phyloP scores from a whole-genome alignment of 2,888 invertebrate genomes.

The Tenthredo mesomela region DNA sequence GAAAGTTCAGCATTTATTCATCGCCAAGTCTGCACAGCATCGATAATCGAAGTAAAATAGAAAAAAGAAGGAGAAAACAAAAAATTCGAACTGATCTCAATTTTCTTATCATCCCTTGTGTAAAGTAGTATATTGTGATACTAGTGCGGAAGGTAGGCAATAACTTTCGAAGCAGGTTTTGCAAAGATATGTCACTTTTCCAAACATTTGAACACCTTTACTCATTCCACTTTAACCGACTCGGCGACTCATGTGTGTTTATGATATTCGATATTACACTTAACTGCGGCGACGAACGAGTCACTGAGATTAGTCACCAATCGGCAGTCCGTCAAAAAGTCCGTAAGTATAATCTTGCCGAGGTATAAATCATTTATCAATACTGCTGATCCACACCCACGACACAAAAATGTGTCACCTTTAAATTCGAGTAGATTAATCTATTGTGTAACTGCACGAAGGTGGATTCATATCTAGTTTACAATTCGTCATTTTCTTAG shows the following conservation, averaged over 20 bases:
- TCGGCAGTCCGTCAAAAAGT: background rate
- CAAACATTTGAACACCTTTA: background rate
- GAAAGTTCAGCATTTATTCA: background rate
- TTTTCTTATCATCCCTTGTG: no score
- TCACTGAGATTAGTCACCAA: background rate
- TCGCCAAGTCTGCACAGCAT: background rate
- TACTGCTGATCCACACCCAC: background rate
- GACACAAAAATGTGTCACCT: background rate
- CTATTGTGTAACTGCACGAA: background rate
- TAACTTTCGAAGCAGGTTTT: no score
- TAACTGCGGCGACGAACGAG: background rate
- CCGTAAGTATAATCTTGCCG: background rate
- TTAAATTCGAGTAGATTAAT: background rate
- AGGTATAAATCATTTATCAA: slow-evolving; percentile 14
- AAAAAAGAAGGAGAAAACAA: background rate
- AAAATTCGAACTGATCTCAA: background rate
- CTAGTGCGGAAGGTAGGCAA: no score
- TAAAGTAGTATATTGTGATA: no score
- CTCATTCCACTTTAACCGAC: background rate
- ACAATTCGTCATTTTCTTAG: background rate
- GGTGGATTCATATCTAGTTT: background rate
- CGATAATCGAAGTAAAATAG: background rate
- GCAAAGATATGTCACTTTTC: no score
- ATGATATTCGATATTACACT: background rate
- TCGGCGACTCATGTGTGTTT: background rate